Conservation (phyloP, 1,140 invertebrate genomes). For the Sycophila sp. region DNA sequence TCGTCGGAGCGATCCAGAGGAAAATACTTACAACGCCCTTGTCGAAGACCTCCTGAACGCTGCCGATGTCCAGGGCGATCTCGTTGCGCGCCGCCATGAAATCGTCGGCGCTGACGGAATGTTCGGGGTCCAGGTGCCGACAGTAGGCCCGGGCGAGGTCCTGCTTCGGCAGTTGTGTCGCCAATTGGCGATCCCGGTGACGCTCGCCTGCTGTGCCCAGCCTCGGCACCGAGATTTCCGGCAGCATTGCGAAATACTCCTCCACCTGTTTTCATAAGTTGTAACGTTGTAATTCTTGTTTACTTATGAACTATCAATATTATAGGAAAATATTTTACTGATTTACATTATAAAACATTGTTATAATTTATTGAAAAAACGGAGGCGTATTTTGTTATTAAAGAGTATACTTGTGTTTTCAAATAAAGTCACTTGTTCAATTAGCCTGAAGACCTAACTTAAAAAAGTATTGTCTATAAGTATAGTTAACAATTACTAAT, state of each 20-base stretch:
- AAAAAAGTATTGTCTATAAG: too few species aligned
- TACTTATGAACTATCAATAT: not conserved
- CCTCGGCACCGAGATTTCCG: constrained; percentile 80
- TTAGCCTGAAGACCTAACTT: too few species aligned
- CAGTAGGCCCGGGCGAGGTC: constrained; percentile 91
- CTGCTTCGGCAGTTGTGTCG: constrained; percentile 92
- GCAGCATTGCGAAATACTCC: constrained; percentile 77
- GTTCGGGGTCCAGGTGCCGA: constrained; percentile 81
- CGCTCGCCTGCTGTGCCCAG: constrained; percentile 81
- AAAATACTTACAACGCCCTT: constrained; percentile 65
- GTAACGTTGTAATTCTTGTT: too few species aligned
- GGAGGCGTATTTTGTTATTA: too few species aligned
- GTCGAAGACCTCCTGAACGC: constrained; percentile 69
- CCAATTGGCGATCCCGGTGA: constrained; percentile 83
- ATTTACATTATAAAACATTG: too few species aligned
- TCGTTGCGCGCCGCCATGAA: constrained; percentile 93
- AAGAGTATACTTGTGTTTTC: too few species aligned
- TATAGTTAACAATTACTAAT: too few species aligned
- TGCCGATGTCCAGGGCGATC: constrained; percentile 94
- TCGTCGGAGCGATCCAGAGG: too few species aligned
- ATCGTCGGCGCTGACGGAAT: constrained; percentile 81
- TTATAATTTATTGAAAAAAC: too few species aligned
- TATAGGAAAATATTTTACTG: not conserved
- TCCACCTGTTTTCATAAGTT: too few species aligned
- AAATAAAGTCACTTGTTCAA: too few species aligned